Evolutionary conservation across 2,797 vertebrate species (phyloP).

Genomic region (Dromococcyx pavoninus): DNA sequence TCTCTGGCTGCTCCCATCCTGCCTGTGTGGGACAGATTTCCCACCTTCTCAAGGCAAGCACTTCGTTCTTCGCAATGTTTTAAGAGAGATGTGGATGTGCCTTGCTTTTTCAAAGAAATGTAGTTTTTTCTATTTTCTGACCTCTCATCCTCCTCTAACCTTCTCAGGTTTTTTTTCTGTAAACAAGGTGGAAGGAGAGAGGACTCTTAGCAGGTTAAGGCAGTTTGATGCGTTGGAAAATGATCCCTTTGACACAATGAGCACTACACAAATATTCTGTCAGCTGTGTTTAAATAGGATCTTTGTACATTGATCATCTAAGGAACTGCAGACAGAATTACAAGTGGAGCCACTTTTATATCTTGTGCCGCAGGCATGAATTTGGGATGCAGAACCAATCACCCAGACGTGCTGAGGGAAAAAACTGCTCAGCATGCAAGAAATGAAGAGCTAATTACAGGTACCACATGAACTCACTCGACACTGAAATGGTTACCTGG

Average conservation of each 20-base stretch:
- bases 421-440: background rate
- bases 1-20: background rate
- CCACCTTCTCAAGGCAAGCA: background rate
- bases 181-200: background rate
- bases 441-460: background rate
- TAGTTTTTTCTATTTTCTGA: background rate
- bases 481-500: background rate
- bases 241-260: background rate
- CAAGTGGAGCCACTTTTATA: background rate
- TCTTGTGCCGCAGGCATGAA: background rate
- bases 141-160: background rate
- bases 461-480: background rate
- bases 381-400: background rate
- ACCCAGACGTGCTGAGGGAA: background rate
- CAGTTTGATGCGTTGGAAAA: background rate
- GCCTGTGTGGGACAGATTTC: background rate
- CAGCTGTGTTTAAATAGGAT: background rate
- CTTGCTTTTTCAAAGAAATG: background rate
- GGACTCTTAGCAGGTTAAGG: background rate
- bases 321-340: background rate
- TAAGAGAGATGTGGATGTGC: background rate
- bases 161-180: background rate
- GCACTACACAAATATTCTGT: conserved; percentile 6
- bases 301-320: background rate
- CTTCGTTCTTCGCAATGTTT: background rate